Base-by-base conservation (phyloP, 1,140 invertebrate species). In the Ips nitidus region DNA sequence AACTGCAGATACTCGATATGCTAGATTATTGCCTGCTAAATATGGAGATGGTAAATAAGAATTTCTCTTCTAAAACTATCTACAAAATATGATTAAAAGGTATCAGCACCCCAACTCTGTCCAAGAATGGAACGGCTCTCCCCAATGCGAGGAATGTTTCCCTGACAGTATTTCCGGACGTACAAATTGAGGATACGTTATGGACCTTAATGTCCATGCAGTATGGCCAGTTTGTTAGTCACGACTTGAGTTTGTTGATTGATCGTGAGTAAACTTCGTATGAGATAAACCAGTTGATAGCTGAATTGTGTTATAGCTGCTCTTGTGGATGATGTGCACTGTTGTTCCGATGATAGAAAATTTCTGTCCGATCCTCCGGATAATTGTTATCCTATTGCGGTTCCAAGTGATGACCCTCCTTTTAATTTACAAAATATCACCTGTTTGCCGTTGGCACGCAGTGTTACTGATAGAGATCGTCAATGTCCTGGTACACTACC, bases 181-280 rank as follows among this genome's bases (percentile, higher is more conserved):
- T 87, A 37, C 4, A 55, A 55, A 55, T 55, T 8, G 5, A 55
- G 36, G 91, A 94, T 80, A 87, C 84, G 0, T 79, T 86, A 55
- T 92, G 87, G 82, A 91, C 89, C 2, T 79, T 94, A 2, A 86
- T 86, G 7, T 85, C 91, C 22, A 94, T 94, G 88, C 91, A 94
- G 71, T 94, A 89, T 86, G 93, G 92, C 4, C 93, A 95, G 80
- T 90, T 95, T 59, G 88, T 95, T 40, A 92, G 91, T 2, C 93
- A 95, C 78, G 93, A 95, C 75, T 91, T 94, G 88, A 90, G 88
- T 52, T 83, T 92, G 79, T 86, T 89, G 36, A 8, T n/a, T 8
- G n/a, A 47, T n/a, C 4, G 52, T 7, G 36, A 55, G 52, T 55
- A 55, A 22, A 22, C 22, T 22, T 22, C 22, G 22, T 22, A 22